phyloP scores from a whole-genome alignment of 2,797 vertebrate genomes.

The Sebastes steindachneri region DNA sequence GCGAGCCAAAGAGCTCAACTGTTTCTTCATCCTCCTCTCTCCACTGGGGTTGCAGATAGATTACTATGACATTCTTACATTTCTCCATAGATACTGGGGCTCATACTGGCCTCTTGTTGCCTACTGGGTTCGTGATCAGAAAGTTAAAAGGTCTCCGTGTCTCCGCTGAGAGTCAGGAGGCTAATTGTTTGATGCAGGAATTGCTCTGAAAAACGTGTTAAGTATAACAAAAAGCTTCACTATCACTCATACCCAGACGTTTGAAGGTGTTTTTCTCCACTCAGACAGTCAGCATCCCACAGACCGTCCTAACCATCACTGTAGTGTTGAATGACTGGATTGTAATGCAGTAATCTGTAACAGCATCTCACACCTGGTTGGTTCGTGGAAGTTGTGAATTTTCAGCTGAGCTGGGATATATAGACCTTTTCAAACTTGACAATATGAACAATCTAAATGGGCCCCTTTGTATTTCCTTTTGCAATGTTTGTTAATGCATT shows the following conservation, averaged over 20 bases:
- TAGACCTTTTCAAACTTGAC: no score
- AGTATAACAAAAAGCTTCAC: background rate
- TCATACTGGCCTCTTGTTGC: conserved; percentile 23
- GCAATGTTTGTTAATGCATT: accelerated
- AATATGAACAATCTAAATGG: no score
- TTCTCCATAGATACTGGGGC: conserved; percentile 40
- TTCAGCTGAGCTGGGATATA: background rate
- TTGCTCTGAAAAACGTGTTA: background rate
- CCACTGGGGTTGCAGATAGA: conserved; percentile 34
- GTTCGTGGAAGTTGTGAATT: background rate
- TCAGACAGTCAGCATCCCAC: background rate
- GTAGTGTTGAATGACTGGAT: background rate
- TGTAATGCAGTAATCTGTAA: background rate
- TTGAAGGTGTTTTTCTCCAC: background rate
- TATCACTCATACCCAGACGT: background rate
- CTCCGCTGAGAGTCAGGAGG: conserved; percentile 1
- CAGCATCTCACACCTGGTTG: background rate
- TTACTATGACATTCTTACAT: conserved; percentile 48
- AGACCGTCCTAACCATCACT: background rate
- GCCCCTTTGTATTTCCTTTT: no score
- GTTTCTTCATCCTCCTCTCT: conserved; percentile 35
- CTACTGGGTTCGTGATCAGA: conserved; percentile 7
- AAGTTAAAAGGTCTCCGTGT: conserved; percentile 2
- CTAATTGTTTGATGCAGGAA: background rate
- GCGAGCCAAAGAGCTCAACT: conserved; percentile 38